These are phyloP conservation scores for Ceyx erithaca DNA, from an alignment of 2,797 vertebrate genomes.

Conservation along the genomic window DNA sequence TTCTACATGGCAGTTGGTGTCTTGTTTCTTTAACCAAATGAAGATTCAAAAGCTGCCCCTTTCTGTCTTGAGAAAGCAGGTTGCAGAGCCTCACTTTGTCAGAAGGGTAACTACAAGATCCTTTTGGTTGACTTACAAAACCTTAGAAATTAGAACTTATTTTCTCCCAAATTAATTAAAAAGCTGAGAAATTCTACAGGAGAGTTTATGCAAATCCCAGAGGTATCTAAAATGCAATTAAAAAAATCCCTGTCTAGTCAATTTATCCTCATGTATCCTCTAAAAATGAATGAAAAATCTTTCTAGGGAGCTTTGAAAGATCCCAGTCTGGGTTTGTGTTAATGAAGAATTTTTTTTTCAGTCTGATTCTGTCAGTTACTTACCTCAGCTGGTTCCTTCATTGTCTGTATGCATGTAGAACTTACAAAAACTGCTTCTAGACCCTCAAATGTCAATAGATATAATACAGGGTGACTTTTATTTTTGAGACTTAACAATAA, in stretches of 20 bases:
- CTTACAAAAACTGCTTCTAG: not conserved
- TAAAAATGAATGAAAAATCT: not conserved
- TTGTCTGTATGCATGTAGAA: not conserved
- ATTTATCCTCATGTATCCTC: not conserved
- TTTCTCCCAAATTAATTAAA: not conserved
- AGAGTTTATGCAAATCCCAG: not conserved
- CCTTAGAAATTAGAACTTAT: not conserved
- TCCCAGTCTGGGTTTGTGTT: not conserved
- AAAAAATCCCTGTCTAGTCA: not conserved
- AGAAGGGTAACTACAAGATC: not conserved
- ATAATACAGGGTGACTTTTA: accelerated
- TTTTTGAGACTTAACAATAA: not conserved
- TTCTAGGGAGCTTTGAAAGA: not conserved
- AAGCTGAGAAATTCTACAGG: not conserved
- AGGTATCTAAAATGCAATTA: not conserved
- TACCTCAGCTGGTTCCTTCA: not conserved
- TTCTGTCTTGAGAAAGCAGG: not conserved
- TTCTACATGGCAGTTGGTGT: not conserved
- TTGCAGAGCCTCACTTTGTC: not conserved
- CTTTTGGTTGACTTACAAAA: not conserved
- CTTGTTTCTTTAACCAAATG: not conserved
- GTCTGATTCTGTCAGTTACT: not conserved
- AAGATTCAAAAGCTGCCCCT: not conserved
- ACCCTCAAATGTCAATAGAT: not conserved
- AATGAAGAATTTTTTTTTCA: not conserved